Base-by-base conservation (phyloP, 2,888 invertebrate genomes). In the Lamellibrachia satsuma region DNA sequence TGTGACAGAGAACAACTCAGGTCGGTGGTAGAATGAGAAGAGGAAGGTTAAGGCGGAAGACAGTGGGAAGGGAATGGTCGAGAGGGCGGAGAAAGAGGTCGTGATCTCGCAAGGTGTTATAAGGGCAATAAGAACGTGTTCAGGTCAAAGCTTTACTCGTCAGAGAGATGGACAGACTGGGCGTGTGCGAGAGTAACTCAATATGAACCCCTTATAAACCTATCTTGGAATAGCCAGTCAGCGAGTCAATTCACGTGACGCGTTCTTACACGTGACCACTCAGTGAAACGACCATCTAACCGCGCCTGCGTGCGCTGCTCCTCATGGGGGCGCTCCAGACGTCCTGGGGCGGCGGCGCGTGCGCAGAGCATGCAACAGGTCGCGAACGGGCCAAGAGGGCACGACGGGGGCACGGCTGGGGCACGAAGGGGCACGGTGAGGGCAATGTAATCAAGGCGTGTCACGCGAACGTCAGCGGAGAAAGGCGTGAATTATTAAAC, bases 261-360 rank as follows among this genome's bases (percentile, higher is more conserved):
- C 15, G 15, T 9, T 22, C 22, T 11, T 75, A 22, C 75, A 75
- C 75, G 75, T 75, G 75, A 75, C 75, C 75, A 75, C 75, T 75
- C 75, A 75, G n/a, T 75, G 75, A 75, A n/a, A 15, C 75, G 75
- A 75, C 22, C 22, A 6, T 22, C 75, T 75, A 11, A 75, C 75
- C 75, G 22, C 22, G 75, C 15, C 15, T n/a, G 75, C 75, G n/a
- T 75, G 75, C 22, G 75, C 6, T 3, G 75, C 75, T 1, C 11
- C 60, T 22, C 22, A 22, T 1, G 75, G 75, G 75, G 75, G 22
- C 75, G 75, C 75, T 75, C 75, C n/a, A 11, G 75, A n/a, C 75
- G 75, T 75, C 75, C n/a, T 75, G 75, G 75, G 22, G 75, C 22
- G 75, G n/a, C 75, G 75, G 75, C 75, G 75, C 75, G 75, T 75